Evolutionary conservation across 2,113 vertebrate genomes (phyloP), one percentile per base, ranked within the genome.

Genomic region (Atlantisia rogersi): DNA sequence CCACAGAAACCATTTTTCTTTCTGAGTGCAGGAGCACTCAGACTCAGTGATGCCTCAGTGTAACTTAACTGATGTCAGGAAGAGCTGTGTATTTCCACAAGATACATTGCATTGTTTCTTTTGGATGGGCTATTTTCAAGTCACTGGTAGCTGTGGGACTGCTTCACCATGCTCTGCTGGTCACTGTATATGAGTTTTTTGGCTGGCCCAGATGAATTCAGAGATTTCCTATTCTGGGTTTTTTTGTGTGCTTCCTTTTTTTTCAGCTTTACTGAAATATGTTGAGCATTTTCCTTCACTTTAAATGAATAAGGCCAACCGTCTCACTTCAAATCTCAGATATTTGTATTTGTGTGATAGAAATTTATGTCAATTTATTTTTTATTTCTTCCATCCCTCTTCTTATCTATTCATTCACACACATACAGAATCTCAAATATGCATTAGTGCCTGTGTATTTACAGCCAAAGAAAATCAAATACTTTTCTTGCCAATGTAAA

Each of bases 11-110:
- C 6, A 9, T 6, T 19, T 56, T 10, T 40, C 22, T 64, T 28
- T 46, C 44, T 32, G 48, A 63, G 18, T 22, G 8, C 37, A 56
- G n/a, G 10, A 35, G 2, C 35, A 10, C 17, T 84, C 0, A 0
- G 12, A 32, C 25, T 63, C 5, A 9, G 6, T 11, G 42, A 48
- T 29, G 16, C n/a, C 20, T 77, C 26, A 37, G 46, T 6, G 22
- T 18, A 64, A 28, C 9, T 70, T 80, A 59, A 53, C 18, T 37
- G 18, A 75, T 55, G 12, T 64, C 29, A 39, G 39, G 63, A 48
- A 59, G 58, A 80, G 20, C 6, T 70, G 16, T 74, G 55, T 46
- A 55, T 39, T 84, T 70, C 46, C 46, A 26, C 42, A 40, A 50
- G 31, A 75, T 52, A 13, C 2, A 67, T 19, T 40, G 5, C 15